Evolutionary conservation across 2,113 vertebrate species (phyloP), one percentile per base, ranked within the genome.

Genomic region (Corythornis cristatus): DNA sequence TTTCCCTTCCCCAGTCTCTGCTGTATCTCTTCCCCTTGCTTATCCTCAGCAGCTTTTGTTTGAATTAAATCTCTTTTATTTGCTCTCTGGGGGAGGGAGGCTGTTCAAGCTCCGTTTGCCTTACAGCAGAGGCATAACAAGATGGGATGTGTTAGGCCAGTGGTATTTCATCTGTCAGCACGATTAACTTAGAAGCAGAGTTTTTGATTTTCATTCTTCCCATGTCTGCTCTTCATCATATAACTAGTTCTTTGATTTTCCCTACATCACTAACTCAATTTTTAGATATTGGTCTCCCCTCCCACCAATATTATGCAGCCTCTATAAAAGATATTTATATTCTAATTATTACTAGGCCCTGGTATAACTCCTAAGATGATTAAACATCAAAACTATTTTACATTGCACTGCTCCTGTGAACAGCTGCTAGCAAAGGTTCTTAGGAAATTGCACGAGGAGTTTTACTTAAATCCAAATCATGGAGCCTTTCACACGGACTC

Each of bases 61-160:
- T 82, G 94, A 92, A 77, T 94, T 95, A 92, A 95, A 96, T 93
- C 90, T 89, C 81, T 93, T 94, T 83, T 97, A 94, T 94, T 95
- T 86, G 62, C 77, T 93, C 88, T 91, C 88, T 54, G 33, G 43
- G 60, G 82, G 68, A 81, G 54, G 80, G 80, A 91, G 31, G 42
- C 31, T 61, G 12, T 40, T 81, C 53, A 76, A 78, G 92, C 86
- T 93, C 88, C 0, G 10, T 86, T 91, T 91, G 70, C 78, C 83
- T 95, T 87, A 40, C 73, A 95, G 86, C 90, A 70, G 76, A 93
- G 57, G 77, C 88, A 78, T 54, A 92, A 95, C 91, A 84, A 92
- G 92, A 37, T 40, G 66, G 65, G 90, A 60, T 84, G 70, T 79
- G 76, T 84, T 56, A 43, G 84, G 58, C 57, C 83, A 68, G 57